phyloP scores from a whole-genome alignment of 2,113 vertebrate genomes.

The Loxodonta africana region DNA sequence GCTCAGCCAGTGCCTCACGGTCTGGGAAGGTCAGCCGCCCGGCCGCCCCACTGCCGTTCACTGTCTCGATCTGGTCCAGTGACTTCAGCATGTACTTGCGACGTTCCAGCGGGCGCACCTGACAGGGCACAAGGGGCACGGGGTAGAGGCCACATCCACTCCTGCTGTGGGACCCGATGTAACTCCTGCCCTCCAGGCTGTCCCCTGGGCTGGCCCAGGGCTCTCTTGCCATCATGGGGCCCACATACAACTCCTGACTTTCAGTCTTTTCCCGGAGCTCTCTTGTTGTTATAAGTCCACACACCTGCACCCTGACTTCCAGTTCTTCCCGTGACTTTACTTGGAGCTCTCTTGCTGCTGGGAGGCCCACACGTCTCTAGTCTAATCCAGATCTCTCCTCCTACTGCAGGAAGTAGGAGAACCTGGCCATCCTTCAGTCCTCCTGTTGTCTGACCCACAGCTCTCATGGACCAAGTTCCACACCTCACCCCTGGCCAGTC shows the following conservation, averaged over 20 bases:
- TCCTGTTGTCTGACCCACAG: not conserved
- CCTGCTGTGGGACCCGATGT: not conserved
- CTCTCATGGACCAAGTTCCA: not conserved
- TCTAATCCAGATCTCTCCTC: not conserved
- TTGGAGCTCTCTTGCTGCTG: not conserved
- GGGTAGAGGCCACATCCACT: not conserved
- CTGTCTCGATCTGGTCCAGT: constrained; percentile 85
- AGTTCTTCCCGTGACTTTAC: not conserved
- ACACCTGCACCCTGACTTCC: not conserved
- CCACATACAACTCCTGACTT: not conserved
- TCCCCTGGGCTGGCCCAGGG: not conserved
- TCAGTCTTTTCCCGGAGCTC: not conserved
- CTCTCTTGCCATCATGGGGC: not conserved
- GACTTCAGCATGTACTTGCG: constrained; percentile 88
- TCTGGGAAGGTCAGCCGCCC: not conserved
- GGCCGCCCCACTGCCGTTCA: constrained; percentile 40
- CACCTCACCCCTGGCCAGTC: not conserved
- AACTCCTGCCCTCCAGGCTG: not conserved
- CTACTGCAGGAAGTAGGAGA: not conserved
- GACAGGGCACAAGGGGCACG: not conserved
- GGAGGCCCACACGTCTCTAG: not conserved
- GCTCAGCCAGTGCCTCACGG: constrained; percentile 78
- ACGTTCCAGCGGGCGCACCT: constrained; percentile 79
- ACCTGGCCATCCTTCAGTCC: not conserved
- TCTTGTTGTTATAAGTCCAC: not conserved